Evolutionary conservation across 2,113 vertebrate genomes (phyloP), one percentile per base, ranked within the genome.

Genomic region (Ptychochromis oligacanthus): DNA sequence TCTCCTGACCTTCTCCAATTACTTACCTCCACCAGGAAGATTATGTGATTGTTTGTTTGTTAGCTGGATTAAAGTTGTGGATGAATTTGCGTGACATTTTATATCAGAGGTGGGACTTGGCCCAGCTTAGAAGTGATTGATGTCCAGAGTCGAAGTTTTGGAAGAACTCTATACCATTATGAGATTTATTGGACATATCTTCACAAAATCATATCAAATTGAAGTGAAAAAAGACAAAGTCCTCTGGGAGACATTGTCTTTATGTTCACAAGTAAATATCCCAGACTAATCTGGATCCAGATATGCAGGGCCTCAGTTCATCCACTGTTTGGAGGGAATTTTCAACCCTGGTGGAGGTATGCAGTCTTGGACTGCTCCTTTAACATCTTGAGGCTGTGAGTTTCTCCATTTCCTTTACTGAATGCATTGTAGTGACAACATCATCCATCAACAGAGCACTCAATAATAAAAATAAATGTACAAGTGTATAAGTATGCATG

Each of bases 401-500:
- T 31, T 31, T 72, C 26, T 72, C 46, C 17, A 14, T 54, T 72
- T 72, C 52, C 67, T 72, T 34, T n/a, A 31, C 26, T 34, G 67
- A 72, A 72, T n/a, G 18, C 46, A 34, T 52, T 54, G 26, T 17
- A 34, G 46, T 54, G 67, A 72, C 26, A 72, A 24, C 46, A 34
- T 72, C 67, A 54, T 72, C 67, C 26, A 72, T 72, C 67, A 72
- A 9, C 26, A 72, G 67, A 72, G 26, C 18, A 3, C 67, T 72
- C 67, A 72, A n/a, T 72, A 72, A 72, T 72, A 72, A 54, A 72
- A 72, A 9, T 72, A 54, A 72, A 72, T 14, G 46, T n/a, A 34
- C 6, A 72, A 54, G 26, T 54, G 26, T 34, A 0, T 72, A 72
- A 72, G 67, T 34, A 34, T 1, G 26, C 46, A 34, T 72, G 67